A percentile compares a stretch with the other conserved stretches of the same genome.
Evolutionary conservation across 2,888 invertebrate genomes (phyloP).

Genomic region (Acanthopleura granulata): DNA sequence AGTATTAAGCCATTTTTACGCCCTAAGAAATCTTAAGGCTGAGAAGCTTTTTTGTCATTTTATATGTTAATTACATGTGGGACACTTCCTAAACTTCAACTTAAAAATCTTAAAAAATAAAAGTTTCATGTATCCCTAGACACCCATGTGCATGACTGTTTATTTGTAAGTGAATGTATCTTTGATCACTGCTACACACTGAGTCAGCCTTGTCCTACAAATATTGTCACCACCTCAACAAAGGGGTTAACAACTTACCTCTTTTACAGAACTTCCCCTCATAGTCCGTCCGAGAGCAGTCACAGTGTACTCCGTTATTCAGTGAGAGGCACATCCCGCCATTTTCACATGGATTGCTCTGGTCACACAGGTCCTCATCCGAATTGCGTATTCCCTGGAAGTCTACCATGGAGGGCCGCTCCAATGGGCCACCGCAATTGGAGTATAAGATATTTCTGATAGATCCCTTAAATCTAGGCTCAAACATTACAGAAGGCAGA

Average conservation of each 20-base stretch:
- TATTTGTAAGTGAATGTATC: too few relatives aligned
- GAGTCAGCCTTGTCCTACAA: too few relatives aligned
- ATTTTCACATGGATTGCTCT: conserved; percentile 87
- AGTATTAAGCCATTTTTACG: too few relatives aligned
- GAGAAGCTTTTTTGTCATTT: too few relatives aligned
- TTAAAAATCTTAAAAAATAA: too few relatives aligned
- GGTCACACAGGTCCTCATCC: conserved; percentile 49
- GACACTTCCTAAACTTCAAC: too few relatives aligned
- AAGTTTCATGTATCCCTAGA: too few relatives aligned
- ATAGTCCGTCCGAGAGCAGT: conserved; percentile 92
- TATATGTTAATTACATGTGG: too few relatives aligned
- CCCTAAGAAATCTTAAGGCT: too few relatives aligned
- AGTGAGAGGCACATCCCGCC: conserved; percentile 96
- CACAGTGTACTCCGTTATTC: conserved; percentile 94
- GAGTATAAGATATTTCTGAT: conserved; percentile 88
- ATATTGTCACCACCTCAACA: too few relatives aligned
- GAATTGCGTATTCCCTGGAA: conserved; percentile 67
- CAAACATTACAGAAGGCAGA: conserved; percentile 91
- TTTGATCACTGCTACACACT: too few relatives aligned
- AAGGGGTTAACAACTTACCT: conserved; percentile 74
- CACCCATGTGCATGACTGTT: too few relatives aligned
- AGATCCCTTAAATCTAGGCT: conserved; percentile 90
- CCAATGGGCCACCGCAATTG: conserved; percentile 76
- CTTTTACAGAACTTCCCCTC: conserved; percentile 95
- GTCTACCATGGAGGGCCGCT: conserved; percentile 89